phyloP scores from a whole-genome alignment of 2,797 vertebrate species.

The Sphenopsis melanotis region DNA sequence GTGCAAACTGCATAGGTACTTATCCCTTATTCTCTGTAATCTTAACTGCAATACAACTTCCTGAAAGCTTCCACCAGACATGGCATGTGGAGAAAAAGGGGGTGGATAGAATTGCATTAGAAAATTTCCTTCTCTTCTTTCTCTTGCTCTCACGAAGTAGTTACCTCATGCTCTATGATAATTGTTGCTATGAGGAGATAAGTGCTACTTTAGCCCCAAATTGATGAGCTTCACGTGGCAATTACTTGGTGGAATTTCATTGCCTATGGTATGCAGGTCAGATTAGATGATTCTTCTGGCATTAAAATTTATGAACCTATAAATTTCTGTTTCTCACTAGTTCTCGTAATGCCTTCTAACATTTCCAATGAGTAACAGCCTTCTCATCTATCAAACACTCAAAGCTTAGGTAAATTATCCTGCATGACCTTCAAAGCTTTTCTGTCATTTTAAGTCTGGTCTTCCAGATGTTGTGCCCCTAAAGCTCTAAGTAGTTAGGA shows the following conservation, averaged over 20 bases:
- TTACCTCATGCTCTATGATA: neutral
- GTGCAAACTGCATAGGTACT: neutral
- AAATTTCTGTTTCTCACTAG: slow-evolving; percentile 24
- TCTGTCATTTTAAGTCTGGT: neutral
- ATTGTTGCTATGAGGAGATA: neutral
- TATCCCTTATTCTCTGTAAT: slow-evolving; percentile 3
- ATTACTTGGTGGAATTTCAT: neutral
- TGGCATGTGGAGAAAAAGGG: neutral
- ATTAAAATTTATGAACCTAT: slow-evolving; percentile 35
- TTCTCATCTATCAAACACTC: neutral
- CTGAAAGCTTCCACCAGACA: neutral
- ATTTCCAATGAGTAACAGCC: neutral
- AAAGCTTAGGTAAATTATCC: slow-evolving; percentile 36
- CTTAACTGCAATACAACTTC: neutral
- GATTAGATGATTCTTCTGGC: neutral
- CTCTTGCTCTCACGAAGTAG: neutral
- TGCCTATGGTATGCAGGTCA: neutral
- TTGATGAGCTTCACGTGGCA: neutral
- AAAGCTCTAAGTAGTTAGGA: neutral
- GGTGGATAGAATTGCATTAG: neutral
- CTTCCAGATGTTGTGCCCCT: slow-evolving; percentile 9
- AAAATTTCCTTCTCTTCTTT: neutral
- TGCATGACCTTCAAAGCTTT: slow-evolving; percentile 35
- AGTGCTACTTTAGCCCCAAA: neutral
- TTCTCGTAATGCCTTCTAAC: neutral